Evolutionary conservation across 1,140 invertebrate species (phyloP).

Genomic region (Notospermus geniculatus): DNA sequence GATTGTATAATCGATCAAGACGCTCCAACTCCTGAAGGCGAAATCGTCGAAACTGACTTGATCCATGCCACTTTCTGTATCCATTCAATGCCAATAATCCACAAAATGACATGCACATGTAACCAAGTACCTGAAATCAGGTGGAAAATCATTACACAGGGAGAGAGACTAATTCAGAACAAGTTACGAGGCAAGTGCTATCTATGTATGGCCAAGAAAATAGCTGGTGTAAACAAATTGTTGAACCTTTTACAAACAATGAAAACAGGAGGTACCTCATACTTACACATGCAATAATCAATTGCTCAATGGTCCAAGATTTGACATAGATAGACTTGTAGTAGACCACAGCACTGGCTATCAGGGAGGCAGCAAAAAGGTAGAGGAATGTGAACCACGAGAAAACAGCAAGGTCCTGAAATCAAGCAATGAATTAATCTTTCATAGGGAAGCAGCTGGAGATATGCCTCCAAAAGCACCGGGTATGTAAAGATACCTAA

Average conservation of each 20-base stretch:
- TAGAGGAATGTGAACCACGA: constrained; percentile 40
- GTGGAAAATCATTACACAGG: too few relatives aligned
- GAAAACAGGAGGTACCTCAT: constrained; percentile 8
- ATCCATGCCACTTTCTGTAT: constrained; percentile 32
- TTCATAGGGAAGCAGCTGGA: too few relatives aligned
- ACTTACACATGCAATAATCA: constrained; percentile 34
- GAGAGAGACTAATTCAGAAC: background rate
- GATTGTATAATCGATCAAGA: background rate
- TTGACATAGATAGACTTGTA: constrained; percentile 34
- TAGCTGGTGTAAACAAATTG: too few relatives aligned
- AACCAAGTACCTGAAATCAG: constrained; percentile 35
- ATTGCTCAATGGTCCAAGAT: constrained; percentile 29
- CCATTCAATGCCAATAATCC: constrained; percentile 33
- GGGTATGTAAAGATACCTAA: too few relatives aligned
- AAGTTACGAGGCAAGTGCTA: background rate
- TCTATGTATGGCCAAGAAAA: background rate
- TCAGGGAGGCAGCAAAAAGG: constrained; percentile 36
- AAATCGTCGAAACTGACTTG: constrained; percentile 29
- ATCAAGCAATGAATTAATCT: constrained; percentile 8
- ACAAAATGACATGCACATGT: constrained; percentile 35
- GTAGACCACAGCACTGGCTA: constrained; percentile 42
- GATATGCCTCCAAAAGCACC: too few relatives aligned
- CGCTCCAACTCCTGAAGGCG: constrained; percentile 37
- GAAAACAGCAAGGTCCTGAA: constrained; percentile 39
- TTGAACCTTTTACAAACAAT: too few relatives aligned